These are phyloP conservation scores for Pipistrellus pipistrellus DNA, from an alignment of 2,797 vertebrate genomes.

Conservation along the genomic window DNA sequence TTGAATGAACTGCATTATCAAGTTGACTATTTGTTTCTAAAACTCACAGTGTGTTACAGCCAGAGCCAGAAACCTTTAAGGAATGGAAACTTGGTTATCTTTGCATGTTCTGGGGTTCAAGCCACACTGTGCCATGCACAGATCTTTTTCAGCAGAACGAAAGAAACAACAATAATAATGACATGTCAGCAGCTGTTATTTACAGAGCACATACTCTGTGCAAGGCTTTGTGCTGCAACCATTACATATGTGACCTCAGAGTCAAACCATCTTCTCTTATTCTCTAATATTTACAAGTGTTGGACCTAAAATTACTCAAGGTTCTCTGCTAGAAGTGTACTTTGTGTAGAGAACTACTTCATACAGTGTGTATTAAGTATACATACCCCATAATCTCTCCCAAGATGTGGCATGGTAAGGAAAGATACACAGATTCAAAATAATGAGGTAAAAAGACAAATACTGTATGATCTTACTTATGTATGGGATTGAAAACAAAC, in stretches of 20 bases:
- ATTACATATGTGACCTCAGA: not conserved
- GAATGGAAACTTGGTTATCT: not conserved
- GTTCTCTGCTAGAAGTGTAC: not conserved
- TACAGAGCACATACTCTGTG: not conserved
- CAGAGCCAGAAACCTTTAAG: not conserved
- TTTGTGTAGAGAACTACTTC: not conserved
- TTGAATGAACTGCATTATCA: not conserved
- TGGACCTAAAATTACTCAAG: not conserved
- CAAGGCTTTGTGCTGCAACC: not conserved
- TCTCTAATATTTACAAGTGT: not conserved
- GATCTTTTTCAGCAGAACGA: constrained; percentile 17
- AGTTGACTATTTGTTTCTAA: not conserved
- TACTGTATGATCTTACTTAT: not conserved
- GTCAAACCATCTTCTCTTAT: not conserved
- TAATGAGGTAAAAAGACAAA: not conserved
- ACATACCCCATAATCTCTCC: not conserved
- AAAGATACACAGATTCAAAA: constrained; percentile 46
- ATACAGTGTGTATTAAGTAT: not conserved
- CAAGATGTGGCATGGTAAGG: not conserved
- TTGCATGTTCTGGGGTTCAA: not conserved
- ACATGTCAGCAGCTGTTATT: not conserved
- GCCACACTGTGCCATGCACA: not conserved
- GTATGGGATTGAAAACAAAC: not conserved
- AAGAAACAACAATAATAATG: not conserved
- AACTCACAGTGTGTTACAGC: not conserved